Evolutionary conservation across 2,113 vertebrate species (phyloP), one percentile per base, ranked within the genome.

Genomic region (Mormyrus lacerda): DNA sequence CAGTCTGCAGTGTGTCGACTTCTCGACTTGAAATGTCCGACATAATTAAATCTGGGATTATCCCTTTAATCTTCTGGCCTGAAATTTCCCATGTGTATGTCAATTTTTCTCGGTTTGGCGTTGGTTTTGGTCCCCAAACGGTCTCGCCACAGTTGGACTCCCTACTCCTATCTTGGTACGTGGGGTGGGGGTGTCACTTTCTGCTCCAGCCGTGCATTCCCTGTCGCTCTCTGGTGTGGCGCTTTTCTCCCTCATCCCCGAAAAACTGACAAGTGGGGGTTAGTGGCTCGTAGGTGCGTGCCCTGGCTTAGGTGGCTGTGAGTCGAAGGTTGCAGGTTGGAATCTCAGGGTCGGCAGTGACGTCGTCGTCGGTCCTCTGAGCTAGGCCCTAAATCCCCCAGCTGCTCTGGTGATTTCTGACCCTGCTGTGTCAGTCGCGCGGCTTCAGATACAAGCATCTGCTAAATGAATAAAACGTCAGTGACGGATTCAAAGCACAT

Each of bases 401-500:
- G 58, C n/a, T 27, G 93, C 93, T 91, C 90, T 83, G 87, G 47
- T 58, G 87, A 13, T 21, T 21, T 21, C 19, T 55, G 58, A 61
- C 58, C 8, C 24, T 11, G n/a, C 8, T 27, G n/a, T n/a, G 24
- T 61, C 58, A 61, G 58, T n/a, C 13, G 21, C 8, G 9, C 24
- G 4, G 58, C 11, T 27, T 27, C 24, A 10, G 58, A 65, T 65
- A 11, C 24, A 27, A 65, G 58, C 58, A 65, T 65, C 58, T 65
- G 58, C 58, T 27, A 65, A 65, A 65, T 65, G n/a, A 27, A 65
- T 65, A 27, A 65, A 27, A 65, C 11, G 58, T 65, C 95, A 94
- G 94, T 95, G 94, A 50, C 89, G 95, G 91, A 85, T 89, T 91
- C 92, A 90, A 92, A 94, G 94, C 89, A 35, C 76, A 93, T 94